Evolutionary conservation across 2,113 vertebrate species (phyloP).

Genomic region (Arenaria interpres): DNA sequence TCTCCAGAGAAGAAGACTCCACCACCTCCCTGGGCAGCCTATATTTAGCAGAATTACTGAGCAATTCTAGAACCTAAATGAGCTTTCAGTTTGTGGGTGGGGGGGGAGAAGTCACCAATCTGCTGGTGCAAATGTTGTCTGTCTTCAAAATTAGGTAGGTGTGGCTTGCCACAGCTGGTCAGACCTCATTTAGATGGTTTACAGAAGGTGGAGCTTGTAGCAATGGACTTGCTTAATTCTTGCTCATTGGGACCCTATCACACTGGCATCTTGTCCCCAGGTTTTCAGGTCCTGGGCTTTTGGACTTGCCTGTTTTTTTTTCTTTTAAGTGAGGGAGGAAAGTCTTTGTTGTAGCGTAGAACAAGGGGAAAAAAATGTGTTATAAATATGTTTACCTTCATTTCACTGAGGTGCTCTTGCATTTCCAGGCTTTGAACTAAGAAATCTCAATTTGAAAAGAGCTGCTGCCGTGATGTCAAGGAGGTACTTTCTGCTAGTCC

Average conservation of each 20-base stretch:
- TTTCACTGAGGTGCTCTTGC: neutral
- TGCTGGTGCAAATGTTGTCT: neutral
- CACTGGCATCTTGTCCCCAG: neutral
- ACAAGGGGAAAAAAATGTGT: neutral
- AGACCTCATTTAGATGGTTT: neutral
- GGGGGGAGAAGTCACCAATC: neutral
- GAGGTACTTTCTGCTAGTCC: neutral
- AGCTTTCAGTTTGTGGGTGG: neutral
- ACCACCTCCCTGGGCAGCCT: no score
- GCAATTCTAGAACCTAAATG: neutral
- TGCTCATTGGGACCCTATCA: neutral
- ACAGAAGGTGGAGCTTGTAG: neutral
- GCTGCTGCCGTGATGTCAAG: neutral
- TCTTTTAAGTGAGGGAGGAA: neutral
- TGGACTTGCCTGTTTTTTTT: neutral
- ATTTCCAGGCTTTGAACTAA: conserved; percentile 3
- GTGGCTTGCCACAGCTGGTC: neutral
- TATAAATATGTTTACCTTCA: neutral
- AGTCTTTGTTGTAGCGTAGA: neutral
- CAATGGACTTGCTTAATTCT: neutral
- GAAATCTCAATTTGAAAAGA: neutral
- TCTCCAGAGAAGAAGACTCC: no score
- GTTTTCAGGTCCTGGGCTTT: neutral
- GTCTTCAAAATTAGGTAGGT: neutral
- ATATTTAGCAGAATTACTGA: neutral